phyloP scores from a whole-genome alignment of 2,113 vertebrate genomes.

The zebrafish (Danio rerio) region GRCz12tu NC_133196.1:31430501-31431000 shows the following conservation, averaged over 20 bases:
- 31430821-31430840: conserved; percentile 62
- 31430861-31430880: conserved; percentile 55
- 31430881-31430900: neutral
- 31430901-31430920: conserved; percentile 36
- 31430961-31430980: conserved; percentile 38
- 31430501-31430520: neutral
- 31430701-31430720: conserved; percentile 59
- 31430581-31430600: conserved; percentile 10
- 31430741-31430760: conserved; percentile 59
- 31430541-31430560: neutral
- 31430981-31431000: conserved; percentile 52
- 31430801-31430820: conserved; percentile 43
- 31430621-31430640: conserved; percentile 46
- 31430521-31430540: neutral
- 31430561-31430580: conserved; percentile 42
- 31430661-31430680: conserved; percentile 15
- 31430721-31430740: conserved; percentile 61
- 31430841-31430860: conserved; percentile 58
- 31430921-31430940: conserved; percentile 10
- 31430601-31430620: conserved; percentile 49
- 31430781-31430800: conserved; percentile 54
- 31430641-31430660: conserved; percentile 59
- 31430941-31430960: neutral
- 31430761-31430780: conserved; percentile 45
- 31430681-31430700: conserved; percentile 40